Conservation (phyloP, 1,140 invertebrate species). For the Drosophila murphyi region DNA sequence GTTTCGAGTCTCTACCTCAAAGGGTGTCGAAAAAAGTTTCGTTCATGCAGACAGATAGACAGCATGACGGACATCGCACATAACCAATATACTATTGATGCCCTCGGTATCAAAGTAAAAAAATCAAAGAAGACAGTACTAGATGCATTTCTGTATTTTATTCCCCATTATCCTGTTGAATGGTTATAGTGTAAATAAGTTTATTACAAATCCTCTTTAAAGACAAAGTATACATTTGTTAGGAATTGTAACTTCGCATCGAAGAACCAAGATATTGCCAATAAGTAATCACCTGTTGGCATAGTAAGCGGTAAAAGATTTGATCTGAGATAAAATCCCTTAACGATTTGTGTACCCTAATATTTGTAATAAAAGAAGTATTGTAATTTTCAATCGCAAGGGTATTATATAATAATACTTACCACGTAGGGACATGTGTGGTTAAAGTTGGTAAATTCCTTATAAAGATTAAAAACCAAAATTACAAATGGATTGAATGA, state of each 20-base stretch:
- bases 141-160: too few species aligned
- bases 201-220: conserved; percentile 4
- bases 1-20: too few species aligned
- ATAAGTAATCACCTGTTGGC: conserved; percentile 37
- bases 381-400: background rate
- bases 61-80: too few species aligned
- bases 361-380: background rate
- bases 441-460: conserved; percentile 17
- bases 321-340: conserved; percentile 12
- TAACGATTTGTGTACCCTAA: conserved; percentile 28
- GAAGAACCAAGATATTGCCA: conserved; percentile 3
- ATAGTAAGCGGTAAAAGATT: conserved; percentile 3
- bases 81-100: too few species aligned
- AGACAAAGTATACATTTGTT: conserved; percentile 26
- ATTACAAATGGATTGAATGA: conserved; percentile 16
- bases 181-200: too few species aligned
- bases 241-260: conserved; percentile 22
- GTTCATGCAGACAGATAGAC: too few species aligned
- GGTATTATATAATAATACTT: background rate
- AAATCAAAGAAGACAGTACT: too few species aligned
- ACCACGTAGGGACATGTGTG: conserved; percentile 21
- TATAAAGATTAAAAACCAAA: background rate
- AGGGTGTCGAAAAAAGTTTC: too few species aligned
- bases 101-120: too few species aligned
- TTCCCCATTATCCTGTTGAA: too few species aligned